Base-by-base conservation (phyloP, 2,797 vertebrate genomes). In the Graptemys geographica region DNA sequence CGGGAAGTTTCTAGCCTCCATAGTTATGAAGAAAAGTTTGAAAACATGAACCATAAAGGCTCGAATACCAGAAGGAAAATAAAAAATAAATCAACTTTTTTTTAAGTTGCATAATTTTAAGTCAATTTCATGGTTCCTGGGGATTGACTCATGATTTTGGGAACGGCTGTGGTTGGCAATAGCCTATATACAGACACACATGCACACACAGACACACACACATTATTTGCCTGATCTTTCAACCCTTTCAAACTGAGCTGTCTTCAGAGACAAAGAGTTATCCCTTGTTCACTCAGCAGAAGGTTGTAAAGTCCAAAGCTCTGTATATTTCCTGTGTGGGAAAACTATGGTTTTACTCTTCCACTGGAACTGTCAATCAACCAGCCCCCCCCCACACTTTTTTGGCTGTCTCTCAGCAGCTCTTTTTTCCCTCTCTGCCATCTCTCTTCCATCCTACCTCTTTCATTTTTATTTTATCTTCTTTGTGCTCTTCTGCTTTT, bases 401-500 rank as follows among this genome's bases (percentile, higher is more conserved):
- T 93, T 82, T 86, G 65, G 2, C 79, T 83, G 51, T 37, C 89
- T 91, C 59, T 78, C 76, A 81, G 18, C 78, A 87, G 5, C 65
- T 28, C n/a, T 27, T 65, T 59, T 7, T 31, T 89, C 44, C n/a
- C 80, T 82, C 5, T 12, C 19, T 47, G 37, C 3, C 10, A 23
- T 72, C 37, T 72, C 69, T 41, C 19, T 37, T 41, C n/a, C 69
- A 41, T 21, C 69, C n/a, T 25, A 25, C 69, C 21, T 11, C 37
- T 72, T 41, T 41, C 69, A 72, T 72, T 72, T 72, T 72, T 72
- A 93, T 88, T 92, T 88, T 89, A 55, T 81, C 37, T 91, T 51
- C 15, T 55, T 79, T 90, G 28, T 56, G 37, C n/a, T 87, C 41
- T 57, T 83, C 41, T 76, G 23, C 15, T 51, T 53, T 4, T 37